Percentiles rank a stretch among this genome's conserved stretches.
phyloP scores from a whole-genome alignment of 2,797 vertebrate genomes.

The Miichthys miiuy region DNA sequence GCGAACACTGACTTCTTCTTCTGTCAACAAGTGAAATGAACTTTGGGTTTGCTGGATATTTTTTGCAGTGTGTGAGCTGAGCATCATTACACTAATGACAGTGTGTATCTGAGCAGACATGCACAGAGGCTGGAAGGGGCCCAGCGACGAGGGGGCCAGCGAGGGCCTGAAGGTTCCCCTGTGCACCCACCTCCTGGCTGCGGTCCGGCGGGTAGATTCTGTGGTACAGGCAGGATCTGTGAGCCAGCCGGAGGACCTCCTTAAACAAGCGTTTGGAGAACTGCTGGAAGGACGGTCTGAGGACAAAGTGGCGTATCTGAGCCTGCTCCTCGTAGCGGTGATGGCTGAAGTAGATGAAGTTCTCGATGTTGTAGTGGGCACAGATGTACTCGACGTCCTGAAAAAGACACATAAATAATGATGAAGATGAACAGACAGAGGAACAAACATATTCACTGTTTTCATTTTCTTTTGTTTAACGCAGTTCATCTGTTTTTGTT shows the following conservation, averaged over 20 bases:
- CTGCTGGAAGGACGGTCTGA: constrained; percentile 86
- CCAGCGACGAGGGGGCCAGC: constrained; percentile 17
- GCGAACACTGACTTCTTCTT: neutral
- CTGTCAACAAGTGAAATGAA: neutral
- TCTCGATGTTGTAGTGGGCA: constrained; percentile 92
- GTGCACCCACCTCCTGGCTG: constrained; percentile 83
- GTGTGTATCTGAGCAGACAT: constrained; percentile 36
- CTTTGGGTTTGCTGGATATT: neutral
- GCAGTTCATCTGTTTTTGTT: neutral
- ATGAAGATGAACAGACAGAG: too few species aligned
- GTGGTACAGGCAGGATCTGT: constrained; percentile 91
- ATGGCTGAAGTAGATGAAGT: constrained; percentile 91
- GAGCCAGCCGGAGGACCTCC: constrained; percentile 90
- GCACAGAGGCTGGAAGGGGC: constrained; percentile 36
- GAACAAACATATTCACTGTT: neutral
- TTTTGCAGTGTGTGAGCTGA: constrained; percentile 42
- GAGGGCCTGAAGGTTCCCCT: constrained; percentile 1
- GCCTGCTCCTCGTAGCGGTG: constrained; percentile 90
- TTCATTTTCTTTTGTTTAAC: neutral
- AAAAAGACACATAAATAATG: constrained; percentile 26
- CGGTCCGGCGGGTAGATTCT: constrained; percentile 80
- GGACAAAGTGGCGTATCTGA: constrained; percentile 87
- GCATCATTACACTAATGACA: constrained; percentile 41
- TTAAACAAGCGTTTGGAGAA: constrained; percentile 89
- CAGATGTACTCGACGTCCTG: constrained; percentile 92